Evolutionary conservation across 2,888 invertebrate genomes (phyloP).

Genomic region (Mechanitis messenoides): DNA sequence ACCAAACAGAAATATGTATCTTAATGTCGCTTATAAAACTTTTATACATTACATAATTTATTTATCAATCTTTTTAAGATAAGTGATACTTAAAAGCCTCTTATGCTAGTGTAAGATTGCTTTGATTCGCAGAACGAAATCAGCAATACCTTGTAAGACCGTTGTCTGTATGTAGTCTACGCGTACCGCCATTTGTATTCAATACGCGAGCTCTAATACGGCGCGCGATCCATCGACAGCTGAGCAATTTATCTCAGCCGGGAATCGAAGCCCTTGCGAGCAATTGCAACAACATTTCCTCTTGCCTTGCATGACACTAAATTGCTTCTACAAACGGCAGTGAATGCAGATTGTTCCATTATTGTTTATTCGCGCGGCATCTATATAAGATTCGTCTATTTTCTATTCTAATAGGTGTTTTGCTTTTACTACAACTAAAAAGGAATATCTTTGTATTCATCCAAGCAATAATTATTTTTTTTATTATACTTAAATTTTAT

Average conservation of each 20-base stretch:
- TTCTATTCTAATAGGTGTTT: constrained; percentile 10
- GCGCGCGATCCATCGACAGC: constrained; percentile 60
- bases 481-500: too few species aligned
- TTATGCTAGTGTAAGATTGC: not conserved
- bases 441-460: not conserved
- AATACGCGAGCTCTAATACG: constrained; percentile 65
- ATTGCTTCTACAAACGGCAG: constrained; percentile 64
- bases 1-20: too few species aligned
- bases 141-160: constrained; percentile 15
- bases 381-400: constrained; percentile 21
- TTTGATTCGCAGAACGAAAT: not conserved
- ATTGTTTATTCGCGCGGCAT: constrained; percentile 42
- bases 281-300: constrained; percentile 61
- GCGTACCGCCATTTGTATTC: constrained; percentile 63
- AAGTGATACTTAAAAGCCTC: too few species aligned
- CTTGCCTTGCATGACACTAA: constrained; percentile 61
- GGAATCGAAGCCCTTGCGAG: constrained; percentile 57
- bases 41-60: too few species aligned
- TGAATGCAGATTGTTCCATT: constrained; percentile 68
- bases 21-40: too few species aligned
- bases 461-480: not conserved
- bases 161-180: constrained; percentile 33
- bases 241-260: constrained; percentile 57
- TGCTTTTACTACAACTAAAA: not conserved
- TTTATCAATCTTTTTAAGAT: too few species aligned